phyloP scores from a whole-genome alignment of 2,113 vertebrate species.

The Poeciliopsis prolifica region DNA sequence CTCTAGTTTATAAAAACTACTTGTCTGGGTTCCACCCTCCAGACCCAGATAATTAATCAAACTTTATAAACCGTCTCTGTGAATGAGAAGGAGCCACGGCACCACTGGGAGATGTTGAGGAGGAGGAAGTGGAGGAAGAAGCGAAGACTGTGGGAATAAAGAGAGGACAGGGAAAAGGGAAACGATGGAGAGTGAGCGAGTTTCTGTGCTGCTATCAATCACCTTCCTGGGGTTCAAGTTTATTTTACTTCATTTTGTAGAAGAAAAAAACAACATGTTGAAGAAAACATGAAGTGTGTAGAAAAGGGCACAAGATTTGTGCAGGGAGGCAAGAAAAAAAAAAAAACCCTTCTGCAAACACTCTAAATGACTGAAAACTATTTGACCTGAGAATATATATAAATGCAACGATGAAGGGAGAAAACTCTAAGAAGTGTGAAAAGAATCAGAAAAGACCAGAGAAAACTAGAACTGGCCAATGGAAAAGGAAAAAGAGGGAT shows the following conservation, averaged over 20 bases:
- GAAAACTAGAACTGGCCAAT: neutral
- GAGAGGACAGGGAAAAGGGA: slow-evolving; percentile 31
- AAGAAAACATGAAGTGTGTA: neutral
- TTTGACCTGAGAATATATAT: neutral
- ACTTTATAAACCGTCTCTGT: slow-evolving; percentile 44
- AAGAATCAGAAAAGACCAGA: neutral
- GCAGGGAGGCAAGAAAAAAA: neutral
- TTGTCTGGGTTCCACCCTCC: slow-evolving; percentile 29
- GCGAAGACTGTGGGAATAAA: slow-evolving; percentile 63
- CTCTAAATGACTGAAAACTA: neutral
- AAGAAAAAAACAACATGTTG: slow-evolving; percentile 30
- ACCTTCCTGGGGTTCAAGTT: slow-evolving; percentile 69
- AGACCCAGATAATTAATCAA: slow-evolving; percentile 60
- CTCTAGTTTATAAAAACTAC: slow-evolving; percentile 38
- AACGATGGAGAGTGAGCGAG: slow-evolving; percentile 41
- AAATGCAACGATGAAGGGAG: neutral
- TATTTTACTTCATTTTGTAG: slow-evolving; percentile 73
- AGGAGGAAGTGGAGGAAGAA: slow-evolving; percentile 6
- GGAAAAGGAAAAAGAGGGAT: neutral
- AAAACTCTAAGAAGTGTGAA: neutral
- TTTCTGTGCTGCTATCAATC: slow-evolving; percentile 73
- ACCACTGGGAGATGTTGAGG: slow-evolving; percentile 3
- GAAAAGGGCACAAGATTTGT: slow-evolving; percentile 3
- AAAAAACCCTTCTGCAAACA: neutral
- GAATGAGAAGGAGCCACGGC: slow-evolving; percentile 15